These are phyloP conservation scores for Lagopus leucura DNA, from an alignment of 2,113 vertebrate species.

Conservation along the genomic window DNA sequence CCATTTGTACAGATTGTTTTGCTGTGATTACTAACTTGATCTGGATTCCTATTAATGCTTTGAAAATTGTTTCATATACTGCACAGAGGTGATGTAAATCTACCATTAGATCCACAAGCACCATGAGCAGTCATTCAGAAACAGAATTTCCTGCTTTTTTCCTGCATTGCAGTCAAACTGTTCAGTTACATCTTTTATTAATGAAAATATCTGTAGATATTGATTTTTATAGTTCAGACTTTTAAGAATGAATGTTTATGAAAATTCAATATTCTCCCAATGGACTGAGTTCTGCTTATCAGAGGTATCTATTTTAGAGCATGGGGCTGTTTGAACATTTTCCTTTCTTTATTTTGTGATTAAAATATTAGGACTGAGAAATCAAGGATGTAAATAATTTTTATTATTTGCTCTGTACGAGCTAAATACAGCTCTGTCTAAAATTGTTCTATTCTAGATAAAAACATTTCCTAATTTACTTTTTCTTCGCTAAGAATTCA, in stretches of 20 bases:
- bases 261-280: constrained; percentile 27
- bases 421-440: not conserved
- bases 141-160: constrained; percentile 22
- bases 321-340: not conserved
- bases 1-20: constrained; percentile 2
- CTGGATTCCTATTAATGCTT: constrained; percentile 50
- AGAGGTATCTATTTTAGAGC: constrained; percentile 27
- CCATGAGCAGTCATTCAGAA: constrained; percentile 12
- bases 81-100: not conserved
- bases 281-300: constrained; percentile 16
- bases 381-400: not conserved
- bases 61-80: constrained; percentile 27
- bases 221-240: constrained; percentile 32
- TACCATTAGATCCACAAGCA: constrained; percentile 26
- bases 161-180: not conserved
- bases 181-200: constrained; percentile 34
- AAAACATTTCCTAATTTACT: not conserved
- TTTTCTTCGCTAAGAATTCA: not conserved
- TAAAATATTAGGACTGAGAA: not conserved
- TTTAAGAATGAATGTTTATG: constrained; percentile 39
- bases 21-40: constrained; percentile 40
- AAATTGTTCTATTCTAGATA: not conserved
- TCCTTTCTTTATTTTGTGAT: constrained; percentile 32
- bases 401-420: not conserved
- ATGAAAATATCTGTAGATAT: constrained; percentile 25